A percentile compares a stretch with the other conserved stretches of the same genome.
These are phyloP conservation scores for Macrosoma leucophasiata DNA, from an alignment of 2,888 invertebrate species.

Conservation along the genomic window DNA sequence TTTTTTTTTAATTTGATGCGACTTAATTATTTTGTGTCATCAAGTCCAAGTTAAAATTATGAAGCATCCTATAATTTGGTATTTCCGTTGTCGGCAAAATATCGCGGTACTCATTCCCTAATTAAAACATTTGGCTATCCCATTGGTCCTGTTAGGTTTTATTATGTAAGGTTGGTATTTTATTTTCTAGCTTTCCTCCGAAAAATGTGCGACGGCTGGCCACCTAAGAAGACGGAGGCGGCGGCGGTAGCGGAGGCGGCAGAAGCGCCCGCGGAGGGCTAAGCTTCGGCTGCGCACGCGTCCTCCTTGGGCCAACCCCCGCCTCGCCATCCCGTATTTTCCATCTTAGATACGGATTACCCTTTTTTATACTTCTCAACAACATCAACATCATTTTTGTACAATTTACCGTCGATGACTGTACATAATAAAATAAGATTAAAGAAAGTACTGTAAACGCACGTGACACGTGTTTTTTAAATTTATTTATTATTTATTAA, in stretches of 20 bases:
- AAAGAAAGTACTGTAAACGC: constrained; percentile 71
- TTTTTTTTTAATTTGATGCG: too few relatives aligned
- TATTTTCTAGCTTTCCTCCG: constrained; percentile 88
- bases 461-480: constrained; percentile 73
- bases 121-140: too few relatives aligned
- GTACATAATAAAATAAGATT: constrained; percentile 73
- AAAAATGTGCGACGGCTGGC: constrained; percentile 85
- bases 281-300: constrained; percentile 25
- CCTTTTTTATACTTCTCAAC: constrained; percentile 64
- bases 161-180: too few relatives aligned
- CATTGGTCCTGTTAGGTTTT: too few relatives aligned
- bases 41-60: too few relatives aligned
- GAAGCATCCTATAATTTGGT: too few relatives aligned
- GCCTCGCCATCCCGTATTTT: constrained; percentile 44
- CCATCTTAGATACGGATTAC: constrained; percentile 63
- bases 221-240: constrained; percentile 35
- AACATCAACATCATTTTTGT: constrained; percentile 52
- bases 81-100: too few relatives aligned
- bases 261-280: constrained; percentile 37
- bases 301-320: constrained; percentile 28
- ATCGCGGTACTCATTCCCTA: too few relatives aligned
- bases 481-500: constrained; percentile 64
- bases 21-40: too few relatives aligned
- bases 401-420: constrained; percentile 63
- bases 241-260: constrained; percentile 47